Evolutionary conservation across 2,113 vertebrate genomes (phyloP).

Genomic region (Megalops atlanticus): DNA sequence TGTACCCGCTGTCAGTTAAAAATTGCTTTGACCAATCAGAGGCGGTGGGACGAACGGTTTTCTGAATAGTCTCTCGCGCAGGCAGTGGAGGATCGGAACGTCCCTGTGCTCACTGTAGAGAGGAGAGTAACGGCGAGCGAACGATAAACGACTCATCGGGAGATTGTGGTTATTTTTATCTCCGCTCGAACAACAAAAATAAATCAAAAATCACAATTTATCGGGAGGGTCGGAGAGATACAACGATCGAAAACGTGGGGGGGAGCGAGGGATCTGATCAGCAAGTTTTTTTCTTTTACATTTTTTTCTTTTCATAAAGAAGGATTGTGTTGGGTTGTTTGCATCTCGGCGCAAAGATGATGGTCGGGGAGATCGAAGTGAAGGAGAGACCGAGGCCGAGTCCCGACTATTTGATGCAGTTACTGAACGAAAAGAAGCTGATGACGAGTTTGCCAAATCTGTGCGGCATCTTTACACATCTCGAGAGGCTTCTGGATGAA

Average conservation of each 20-base stretch:
- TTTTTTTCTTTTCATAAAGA: constrained; percentile 50
- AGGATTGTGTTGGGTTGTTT: constrained; percentile 69
- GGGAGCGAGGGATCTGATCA: constrained; percentile 64
- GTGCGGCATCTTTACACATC: constrained; percentile 81
- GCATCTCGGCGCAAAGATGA: constrained; percentile 73
- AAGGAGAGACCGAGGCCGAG: constrained; percentile 84
- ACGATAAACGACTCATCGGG: constrained; percentile 50
- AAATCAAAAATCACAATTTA: constrained; percentile 35
- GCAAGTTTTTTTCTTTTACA: constrained; percentile 65
- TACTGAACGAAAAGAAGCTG: constrained; percentile 81
- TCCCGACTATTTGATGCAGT: constrained; percentile 83
- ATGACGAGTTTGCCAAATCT: constrained; percentile 82
- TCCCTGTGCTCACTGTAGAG: constrained; percentile 62
- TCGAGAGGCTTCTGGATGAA: constrained; percentile 79
- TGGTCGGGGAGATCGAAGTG: constrained; percentile 84
- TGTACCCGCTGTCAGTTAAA: constrained; percentile 23
- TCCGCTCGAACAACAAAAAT: constrained; percentile 51
- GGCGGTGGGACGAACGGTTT: constrained; percentile 47
- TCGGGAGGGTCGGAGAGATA: constrained; percentile 52
- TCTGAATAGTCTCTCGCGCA: constrained; percentile 59
- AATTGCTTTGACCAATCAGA: constrained; percentile 55
- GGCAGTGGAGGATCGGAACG: constrained; percentile 68
- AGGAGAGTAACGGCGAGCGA: constrained; percentile 60
- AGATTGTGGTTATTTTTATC: constrained; percentile 63
- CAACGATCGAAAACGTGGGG: constrained; percentile 56